phyloP scores from a whole-genome alignment of 2,797 vertebrate genomes.

The Triplophysa yarkandensis region DNA sequence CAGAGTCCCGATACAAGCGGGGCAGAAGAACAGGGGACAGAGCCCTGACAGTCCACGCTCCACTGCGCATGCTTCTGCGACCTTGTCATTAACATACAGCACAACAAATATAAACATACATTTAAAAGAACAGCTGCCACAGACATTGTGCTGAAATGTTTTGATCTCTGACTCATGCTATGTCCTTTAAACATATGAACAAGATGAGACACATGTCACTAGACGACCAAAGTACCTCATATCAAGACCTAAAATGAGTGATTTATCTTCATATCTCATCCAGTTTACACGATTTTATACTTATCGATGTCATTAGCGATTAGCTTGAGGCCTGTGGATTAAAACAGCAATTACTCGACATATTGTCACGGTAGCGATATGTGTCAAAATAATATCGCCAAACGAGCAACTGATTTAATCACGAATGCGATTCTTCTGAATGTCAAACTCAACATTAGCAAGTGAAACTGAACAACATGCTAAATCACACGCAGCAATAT shows the following conservation, averaged over 20 bases:
- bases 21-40: conserved; percentile 79
- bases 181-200: no score
- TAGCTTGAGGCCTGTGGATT: conserved; percentile 3
- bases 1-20: conserved; percentile 70
- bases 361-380: neutral
- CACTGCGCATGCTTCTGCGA: conserved; percentile 72
- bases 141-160: neutral
- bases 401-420: neutral
- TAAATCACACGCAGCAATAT: neutral
- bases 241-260: no score
- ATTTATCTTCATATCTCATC: no score
- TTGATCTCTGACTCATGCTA: no score
- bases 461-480: neutral
- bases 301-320: neutral
- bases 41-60: conserved; percentile 73
- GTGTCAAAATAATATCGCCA: neutral
- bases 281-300: neutral
- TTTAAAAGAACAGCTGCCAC: neutral
- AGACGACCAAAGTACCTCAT: no score
- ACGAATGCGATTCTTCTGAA: neutral
- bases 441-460: neutral
- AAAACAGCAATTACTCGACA: neutral
- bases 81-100: conserved; percentile 30
- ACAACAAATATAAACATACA: neutral
- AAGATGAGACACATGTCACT: no score